phyloP scores from a whole-genome alignment of 2,113 vertebrate genomes.

The Gallinago undulata region DNA sequence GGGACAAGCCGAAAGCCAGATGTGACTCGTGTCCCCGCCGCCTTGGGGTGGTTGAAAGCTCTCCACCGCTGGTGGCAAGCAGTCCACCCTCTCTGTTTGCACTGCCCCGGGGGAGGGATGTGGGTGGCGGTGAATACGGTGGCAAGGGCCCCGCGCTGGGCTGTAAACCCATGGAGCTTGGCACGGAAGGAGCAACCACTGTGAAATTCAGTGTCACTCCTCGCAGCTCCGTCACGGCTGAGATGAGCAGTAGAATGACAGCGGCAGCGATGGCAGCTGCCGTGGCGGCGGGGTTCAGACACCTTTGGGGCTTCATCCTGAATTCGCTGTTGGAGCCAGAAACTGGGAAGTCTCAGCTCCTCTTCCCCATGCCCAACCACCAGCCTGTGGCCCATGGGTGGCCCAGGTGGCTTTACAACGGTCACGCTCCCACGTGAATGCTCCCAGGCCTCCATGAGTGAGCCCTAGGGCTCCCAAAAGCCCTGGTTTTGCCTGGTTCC shows the following conservation, averaged over 20 bases:
- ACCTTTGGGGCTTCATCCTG: background rate
- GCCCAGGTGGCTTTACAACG: background rate
- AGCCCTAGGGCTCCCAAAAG: background rate
- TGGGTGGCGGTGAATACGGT: accelerated
- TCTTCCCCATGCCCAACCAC: background rate
- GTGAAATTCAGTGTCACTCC: background rate
- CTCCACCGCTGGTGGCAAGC: background rate
- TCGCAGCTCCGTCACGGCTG: background rate
- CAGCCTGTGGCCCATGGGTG: background rate
- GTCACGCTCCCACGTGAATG: background rate
- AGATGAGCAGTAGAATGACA: background rate
- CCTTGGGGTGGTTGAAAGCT: background rate
- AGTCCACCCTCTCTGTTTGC: background rate
- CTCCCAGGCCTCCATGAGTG: background rate
- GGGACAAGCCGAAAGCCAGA: background rate
- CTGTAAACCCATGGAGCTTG: accelerated
- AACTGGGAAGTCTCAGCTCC: background rate
- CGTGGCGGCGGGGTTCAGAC: accelerated
- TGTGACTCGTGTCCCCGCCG: background rate
- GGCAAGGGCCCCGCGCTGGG: background rate
- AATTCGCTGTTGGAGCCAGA: background rate
- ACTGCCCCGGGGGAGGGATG: background rate
- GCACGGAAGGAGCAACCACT: background rate
- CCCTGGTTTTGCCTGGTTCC: accelerated
- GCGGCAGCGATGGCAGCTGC: background rate